Evolutionary conservation across 2,113 vertebrate genomes (phyloP).

Genomic region (Pholis gunnellus): DNA sequence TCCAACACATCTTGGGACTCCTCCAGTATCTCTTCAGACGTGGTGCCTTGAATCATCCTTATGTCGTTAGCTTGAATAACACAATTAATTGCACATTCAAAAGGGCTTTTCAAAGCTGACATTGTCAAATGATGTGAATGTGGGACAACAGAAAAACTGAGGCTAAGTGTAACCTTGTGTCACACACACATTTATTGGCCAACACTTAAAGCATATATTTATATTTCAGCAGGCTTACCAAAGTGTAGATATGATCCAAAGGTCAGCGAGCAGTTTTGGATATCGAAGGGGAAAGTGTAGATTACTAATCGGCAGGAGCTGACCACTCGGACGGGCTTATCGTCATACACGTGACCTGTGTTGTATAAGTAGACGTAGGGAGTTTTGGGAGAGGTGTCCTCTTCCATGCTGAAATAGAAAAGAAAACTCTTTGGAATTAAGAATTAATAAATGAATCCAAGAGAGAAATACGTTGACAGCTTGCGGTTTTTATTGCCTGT

Average conservation of each 20-base stretch:
- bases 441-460: background rate
- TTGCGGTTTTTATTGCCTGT: background rate
- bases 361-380: constrained; percentile 57
- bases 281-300: constrained; percentile 70
- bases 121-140: background rate
- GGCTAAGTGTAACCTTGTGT: background rate
- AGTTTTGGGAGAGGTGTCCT: constrained; percentile 25
- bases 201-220: constrained; percentile 2
- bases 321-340: constrained; percentile 40
- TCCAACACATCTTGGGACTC: constrained; percentile 36
- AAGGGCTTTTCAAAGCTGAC: background rate
- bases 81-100: background rate
- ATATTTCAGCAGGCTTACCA: constrained; percentile 31
- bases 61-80: constrained; percentile 39
- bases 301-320: constrained; percentile 61
- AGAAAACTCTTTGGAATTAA: background rate
- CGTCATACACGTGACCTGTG: constrained; percentile 53
- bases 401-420: constrained; percentile 46
- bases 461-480: background rate
- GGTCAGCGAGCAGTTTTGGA: constrained; percentile 66
- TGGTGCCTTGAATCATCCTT: constrained; percentile 13
- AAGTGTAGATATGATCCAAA: constrained; percentile 63
- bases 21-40: constrained; percentile 12
- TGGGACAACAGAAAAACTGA: background rate
- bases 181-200: background rate